Base-by-base conservation (phyloP, 2,888 invertebrate genomes). In the Calephelis perditalis region DNA sequence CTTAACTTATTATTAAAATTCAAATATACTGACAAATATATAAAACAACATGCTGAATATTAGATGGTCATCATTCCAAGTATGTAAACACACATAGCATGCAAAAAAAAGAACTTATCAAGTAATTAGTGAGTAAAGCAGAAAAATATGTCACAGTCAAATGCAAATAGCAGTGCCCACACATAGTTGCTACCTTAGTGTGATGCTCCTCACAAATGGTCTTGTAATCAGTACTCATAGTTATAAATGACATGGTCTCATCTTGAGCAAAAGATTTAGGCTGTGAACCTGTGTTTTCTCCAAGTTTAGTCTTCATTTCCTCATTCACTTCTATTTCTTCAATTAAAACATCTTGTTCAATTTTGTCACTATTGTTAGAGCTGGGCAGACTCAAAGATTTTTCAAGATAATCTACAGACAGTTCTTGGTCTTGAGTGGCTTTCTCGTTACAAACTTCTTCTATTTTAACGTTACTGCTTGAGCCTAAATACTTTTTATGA, bases 131-230 rank as follows among this genome's bases (percentile, higher is more conserved):
- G 72, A 63, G 65, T 69, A 74, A 64, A 72, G 63, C 63, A 71
- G 57, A 35, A 69, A 65, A 46, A 69, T 57, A 52, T 61, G 65
- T 49, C 74, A 57, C 62, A 77, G 62, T 62, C 71, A 77, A 59
- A 74, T 64, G 63, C 71, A 74, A n/a, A 59, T 75, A 71, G 63
- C 74, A 75, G 63, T 75, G 65, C 61, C 72, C 70, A 60, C 74
- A 72, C 56, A 72, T 44, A 62, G 68, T 60, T 68, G 84, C 75
- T 87, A 95, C 95, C 91, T 94, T 94, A 60, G 81, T 91, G 58
- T 93, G 92, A 77, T 93, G 94, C 64, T 95, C 94, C 69, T 94
- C 94, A 73, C 94, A 92, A 60, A 94, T 90, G 15, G 94, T 94
- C 74, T 94, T 94, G 76, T 95, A 95, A 68, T 95, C 95, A 37